phyloP scores from a whole-genome alignment of 2,113 vertebrate genomes.

The Phyllostomus discolor region DNA sequence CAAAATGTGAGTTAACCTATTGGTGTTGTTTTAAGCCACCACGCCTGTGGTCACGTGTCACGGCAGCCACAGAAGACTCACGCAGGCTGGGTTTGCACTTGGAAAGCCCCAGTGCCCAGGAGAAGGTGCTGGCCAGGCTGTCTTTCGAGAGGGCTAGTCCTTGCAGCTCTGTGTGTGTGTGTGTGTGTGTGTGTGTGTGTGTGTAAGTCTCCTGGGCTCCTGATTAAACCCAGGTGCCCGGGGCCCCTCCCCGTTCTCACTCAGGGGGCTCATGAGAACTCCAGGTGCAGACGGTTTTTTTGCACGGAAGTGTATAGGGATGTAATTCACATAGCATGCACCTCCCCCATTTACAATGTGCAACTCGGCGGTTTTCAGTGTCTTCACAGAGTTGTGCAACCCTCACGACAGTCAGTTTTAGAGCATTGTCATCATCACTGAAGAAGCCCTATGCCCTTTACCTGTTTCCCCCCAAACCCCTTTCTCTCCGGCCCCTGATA shows the following conservation, averaged over 20 bases:
- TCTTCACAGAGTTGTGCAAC: not conserved
- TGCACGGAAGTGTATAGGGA: not conserved
- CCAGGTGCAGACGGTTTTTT: not conserved
- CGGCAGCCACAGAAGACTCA: not conserved
- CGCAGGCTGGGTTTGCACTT: not conserved
- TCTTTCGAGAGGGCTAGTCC: rapidly evolving
- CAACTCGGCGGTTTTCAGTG: too few relatives aligned
- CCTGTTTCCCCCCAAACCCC: not conserved
- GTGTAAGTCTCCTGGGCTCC: rapidly evolving
- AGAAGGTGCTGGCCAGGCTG: rapidly evolving
- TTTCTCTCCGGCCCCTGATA: not conserved
- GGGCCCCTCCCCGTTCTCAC: not conserved
- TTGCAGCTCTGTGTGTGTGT: too few relatives aligned
- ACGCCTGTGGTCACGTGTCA: not conserved
- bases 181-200: rapidly evolving
- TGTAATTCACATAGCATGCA: too few relatives aligned
- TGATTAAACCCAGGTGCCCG: not conserved
- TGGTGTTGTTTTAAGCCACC: not conserved
- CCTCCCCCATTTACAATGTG: not conserved
- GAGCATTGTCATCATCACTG: not conserved
- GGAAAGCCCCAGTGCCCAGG: not conserved
- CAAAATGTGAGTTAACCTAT: not conserved
- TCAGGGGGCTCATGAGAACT: not conserved
- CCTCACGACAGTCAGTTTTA: not conserved
- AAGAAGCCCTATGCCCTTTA: not conserved